These are phyloP conservation scores for Andrena trimmerana DNA, from an alignment of 2,888 invertebrate species.

Conservation along the genomic window DNA sequence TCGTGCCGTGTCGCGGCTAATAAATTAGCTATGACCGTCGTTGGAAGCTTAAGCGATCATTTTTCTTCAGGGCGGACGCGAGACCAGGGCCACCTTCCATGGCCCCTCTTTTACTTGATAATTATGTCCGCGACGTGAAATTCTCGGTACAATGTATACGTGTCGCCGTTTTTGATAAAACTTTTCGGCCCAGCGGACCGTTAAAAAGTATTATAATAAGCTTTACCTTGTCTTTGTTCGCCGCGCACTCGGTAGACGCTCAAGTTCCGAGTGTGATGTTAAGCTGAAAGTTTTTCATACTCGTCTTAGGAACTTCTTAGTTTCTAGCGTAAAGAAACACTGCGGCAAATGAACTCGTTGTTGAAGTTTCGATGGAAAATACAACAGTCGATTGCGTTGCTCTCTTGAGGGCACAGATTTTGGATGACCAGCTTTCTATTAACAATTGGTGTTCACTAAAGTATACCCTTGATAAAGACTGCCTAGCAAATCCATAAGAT, in stretches of 20 bases:
- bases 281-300: slow-evolving; percentile 18
- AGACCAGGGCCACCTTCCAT: not conserved
- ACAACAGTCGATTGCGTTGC: slow-evolving; percentile 8
- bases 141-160: not conserved
- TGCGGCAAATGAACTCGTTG: not conserved
- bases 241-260: not conserved
- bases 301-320: slow-evolving; percentile 10
- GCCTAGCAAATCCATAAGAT: too few species aligned
- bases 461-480: too few species aligned
- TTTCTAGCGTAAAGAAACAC: not conserved
- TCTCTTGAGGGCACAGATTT: too few species aligned
- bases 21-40: slow-evolving; percentile 23
- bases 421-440: too few species aligned
- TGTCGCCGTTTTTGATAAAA: not conserved
- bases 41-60: not conserved
- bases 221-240: slow-evolving; percentile 1
- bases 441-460: too few species aligned
- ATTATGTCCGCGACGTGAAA: slow-evolving; percentile 10
- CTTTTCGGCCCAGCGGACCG: not conserved
- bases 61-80: slow-evolving; percentile 4
- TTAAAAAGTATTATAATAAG: slow-evolving; percentile 25
- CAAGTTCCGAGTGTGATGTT: slow-evolving; percentile 14
- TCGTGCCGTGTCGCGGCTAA: slow-evolving; percentile 16
- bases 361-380: slow-evolving; percentile 30
- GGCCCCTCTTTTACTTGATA: not conserved